A percentile compares a stretch with the other conserved stretches of the same genome.
phyloP scores from a whole-genome alignment of 2,113 vertebrate species.

The Hucho hucho region DNA sequence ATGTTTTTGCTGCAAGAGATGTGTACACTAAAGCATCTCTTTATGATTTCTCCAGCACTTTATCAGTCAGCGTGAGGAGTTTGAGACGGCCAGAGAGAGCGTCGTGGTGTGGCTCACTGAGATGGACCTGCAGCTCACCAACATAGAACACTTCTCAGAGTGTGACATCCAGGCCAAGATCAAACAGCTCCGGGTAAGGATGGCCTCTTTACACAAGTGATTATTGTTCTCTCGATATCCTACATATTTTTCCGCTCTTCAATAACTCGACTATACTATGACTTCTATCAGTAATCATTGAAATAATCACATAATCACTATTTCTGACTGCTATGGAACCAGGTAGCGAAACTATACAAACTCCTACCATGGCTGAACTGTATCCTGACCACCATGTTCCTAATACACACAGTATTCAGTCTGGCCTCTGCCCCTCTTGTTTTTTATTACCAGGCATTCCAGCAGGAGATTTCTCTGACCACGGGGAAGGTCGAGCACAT shows the following conservation, averaged over 20 bases:
- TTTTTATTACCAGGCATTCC: conserved; percentile 78
- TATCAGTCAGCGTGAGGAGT: conserved; percentile 93
- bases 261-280: no score
- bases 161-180: conserved; percentile 96
- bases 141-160: conserved; percentile 97
- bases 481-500: conserved; percentile 88
- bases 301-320: no score
- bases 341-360: no score
- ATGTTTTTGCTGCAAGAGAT: no score
- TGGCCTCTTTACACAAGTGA: background rate
- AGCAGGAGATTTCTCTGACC: conserved; percentile 93
- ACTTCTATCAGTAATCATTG: no score
- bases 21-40: background rate
- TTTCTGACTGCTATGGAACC: no score
- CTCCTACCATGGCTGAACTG: no score
- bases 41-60: conserved; percentile 80
- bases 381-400: no score
- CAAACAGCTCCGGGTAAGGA: conserved; percentile 91
- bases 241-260: no score
- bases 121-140: conserved; percentile 97
- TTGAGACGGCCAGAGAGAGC: conserved; percentile 89
- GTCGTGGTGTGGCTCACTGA: conserved; percentile 97
- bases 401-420: no score
- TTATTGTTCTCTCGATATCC: no score
- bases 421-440: no score